phyloP scores from a whole-genome alignment of 2,113 vertebrate genomes.

The Phalacrocorax brasilianus region DNA sequence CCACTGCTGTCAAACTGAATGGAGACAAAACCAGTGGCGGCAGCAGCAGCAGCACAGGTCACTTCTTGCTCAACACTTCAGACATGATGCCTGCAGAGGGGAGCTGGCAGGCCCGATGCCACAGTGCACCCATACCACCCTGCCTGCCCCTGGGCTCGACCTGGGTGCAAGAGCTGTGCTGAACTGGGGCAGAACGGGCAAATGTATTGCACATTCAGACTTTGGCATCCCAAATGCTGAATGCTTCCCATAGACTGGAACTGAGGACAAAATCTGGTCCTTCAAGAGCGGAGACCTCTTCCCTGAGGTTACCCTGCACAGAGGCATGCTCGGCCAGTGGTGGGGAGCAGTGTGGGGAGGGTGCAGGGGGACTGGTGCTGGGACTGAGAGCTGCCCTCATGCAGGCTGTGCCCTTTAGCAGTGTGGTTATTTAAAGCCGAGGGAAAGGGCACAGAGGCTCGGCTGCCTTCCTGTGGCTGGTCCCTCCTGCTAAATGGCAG shows the following conservation, averaged over 20 bases:
- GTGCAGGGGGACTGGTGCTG: neutral
- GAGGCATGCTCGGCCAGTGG: neutral
- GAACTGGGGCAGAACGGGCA: no score
- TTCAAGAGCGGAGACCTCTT: neutral
- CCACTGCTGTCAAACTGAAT: neutral
- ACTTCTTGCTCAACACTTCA: neutral
- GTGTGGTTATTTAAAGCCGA: neutral
- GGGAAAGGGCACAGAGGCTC: neutral
- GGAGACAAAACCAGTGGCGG: neutral
- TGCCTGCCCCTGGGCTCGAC: neutral
- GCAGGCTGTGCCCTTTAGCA: neutral
- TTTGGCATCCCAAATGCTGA: neutral
- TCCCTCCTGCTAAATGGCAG: neutral
- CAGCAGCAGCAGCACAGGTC: no score
- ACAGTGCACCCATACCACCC: neutral
- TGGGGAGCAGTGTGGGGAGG: accelerated
- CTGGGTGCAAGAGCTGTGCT: neutral
- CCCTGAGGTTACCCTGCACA: neutral
- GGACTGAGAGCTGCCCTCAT: neutral
- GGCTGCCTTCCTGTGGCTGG: neutral
- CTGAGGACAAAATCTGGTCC: neutral
- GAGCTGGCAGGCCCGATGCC: accelerated
- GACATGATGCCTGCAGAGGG: accelerated
- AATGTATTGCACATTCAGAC: neutral
- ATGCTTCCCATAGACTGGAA: neutral